Base-by-base conservation (phyloP, 2,888 invertebrate genomes). In the Mimachlamys varia region DNA sequence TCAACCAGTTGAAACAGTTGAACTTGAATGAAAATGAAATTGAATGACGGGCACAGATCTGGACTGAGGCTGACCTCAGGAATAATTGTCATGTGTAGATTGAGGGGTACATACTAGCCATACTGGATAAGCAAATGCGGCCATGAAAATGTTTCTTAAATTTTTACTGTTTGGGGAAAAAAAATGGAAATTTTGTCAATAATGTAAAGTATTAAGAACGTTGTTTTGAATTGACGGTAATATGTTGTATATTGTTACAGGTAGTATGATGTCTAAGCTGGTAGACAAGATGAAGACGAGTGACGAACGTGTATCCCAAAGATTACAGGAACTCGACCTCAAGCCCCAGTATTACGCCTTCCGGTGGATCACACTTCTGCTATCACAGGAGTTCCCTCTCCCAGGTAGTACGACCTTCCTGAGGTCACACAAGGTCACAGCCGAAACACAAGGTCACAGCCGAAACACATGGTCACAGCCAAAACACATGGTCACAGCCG, bases 331-430 rank as follows among this genome's bases (percentile, higher is more conserved):
- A 92, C 98, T 99, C 95, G 99, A 99, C 96, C 97, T 99, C 17
- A 98, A 98, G 96, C 99, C 99, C 0, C 99, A 99, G 97, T 99
- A 98, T 97, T 99, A 98, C 96, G 99, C 99, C 96, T 99, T 99
- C 97, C 98, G 99, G 94, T 99, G 99, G 99, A 97, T 99, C 92
- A 99, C 99, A 0, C 97, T 99, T 87, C 97, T 99, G 89, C 97
- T 99, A 13, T 99, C 99, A 2, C 99, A 99, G 97, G 99, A 99
- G 97, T 99, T 99, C 97, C 98, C 99, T 38, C 97, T 99, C 94
- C 99, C 99, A 89, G 97, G 97, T 97, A 89, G 88, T 33, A 76
- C 76, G 4, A 7, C 19, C 22, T 19, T n/a, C 22, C 58, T 19
- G 7, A 58, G 58, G 58, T 58, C 22, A 58, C 19, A 58, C 58